These are phyloP conservation scores for Prochilodus magdalenae DNA, from an alignment of 2,113 vertebrate genomes.

Conservation along the genomic window DNA sequence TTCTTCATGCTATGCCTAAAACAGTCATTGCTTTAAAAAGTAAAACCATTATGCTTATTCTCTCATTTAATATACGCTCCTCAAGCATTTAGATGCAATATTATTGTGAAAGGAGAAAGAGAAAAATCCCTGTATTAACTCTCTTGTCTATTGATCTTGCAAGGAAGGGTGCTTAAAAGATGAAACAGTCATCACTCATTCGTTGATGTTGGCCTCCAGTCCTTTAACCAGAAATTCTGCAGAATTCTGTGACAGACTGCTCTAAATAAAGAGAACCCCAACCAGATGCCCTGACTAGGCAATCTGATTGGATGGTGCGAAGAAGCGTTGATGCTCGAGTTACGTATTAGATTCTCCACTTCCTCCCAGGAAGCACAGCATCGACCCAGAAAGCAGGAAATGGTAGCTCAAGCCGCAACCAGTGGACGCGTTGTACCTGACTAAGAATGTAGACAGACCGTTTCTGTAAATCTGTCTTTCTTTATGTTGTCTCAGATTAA, in stretches of 20 bases:
- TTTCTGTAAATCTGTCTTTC: constrained; percentile 3
- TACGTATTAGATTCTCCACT: constrained; percentile 58
- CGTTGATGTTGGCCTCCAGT: too few relatives aligned
- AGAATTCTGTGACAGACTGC: background rate
- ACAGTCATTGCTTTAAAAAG: too few relatives aligned
- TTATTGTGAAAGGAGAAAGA: too few relatives aligned
- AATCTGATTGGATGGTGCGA: constrained; percentile 64
- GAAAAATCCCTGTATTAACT: too few relatives aligned
- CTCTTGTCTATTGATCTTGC: too few relatives aligned
- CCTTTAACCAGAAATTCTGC: too few relatives aligned
- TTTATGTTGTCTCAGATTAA: background rate
- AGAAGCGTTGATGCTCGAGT: background rate
- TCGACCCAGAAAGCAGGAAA: constrained; percentile 55
- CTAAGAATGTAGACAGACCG: background rate
- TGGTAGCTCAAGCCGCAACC: constrained; percentile 34
- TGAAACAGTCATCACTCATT: too few relatives aligned
- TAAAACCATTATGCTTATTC: too few relatives aligned
- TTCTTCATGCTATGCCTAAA: too few relatives aligned
- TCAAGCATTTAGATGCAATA: too few relatives aligned
- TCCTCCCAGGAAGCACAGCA: constrained; percentile 71
- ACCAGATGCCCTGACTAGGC: constrained; percentile 42
- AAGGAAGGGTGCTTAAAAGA: too few relatives aligned
- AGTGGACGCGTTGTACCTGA: constrained; percentile 18
- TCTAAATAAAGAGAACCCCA: constrained; percentile 61
- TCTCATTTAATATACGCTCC: too few relatives aligned